Evolutionary conservation across 2,797 vertebrate species (phyloP).

Genomic region (Ispidina picta): DNA sequence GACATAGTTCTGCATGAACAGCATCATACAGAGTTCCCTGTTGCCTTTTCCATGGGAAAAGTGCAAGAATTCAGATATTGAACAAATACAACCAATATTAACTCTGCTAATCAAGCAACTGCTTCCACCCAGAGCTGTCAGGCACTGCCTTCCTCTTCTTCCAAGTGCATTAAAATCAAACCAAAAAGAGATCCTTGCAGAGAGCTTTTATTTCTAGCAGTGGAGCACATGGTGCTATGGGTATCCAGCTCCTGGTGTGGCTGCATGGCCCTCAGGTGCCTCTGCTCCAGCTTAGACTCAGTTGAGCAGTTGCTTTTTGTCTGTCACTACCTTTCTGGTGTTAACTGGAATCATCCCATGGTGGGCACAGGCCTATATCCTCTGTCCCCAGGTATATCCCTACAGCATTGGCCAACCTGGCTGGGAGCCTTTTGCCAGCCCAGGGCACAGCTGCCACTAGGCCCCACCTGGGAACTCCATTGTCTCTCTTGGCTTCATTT

Average conservation of each 20-base stretch:
- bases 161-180: background rate
- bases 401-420: background rate
- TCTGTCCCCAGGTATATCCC: background rate
- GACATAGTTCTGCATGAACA: background rate
- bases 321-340: background rate
- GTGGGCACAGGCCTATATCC: background rate
- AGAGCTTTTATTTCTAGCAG: background rate
- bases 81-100: slow-evolving; percentile 1
- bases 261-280: fast-evolving
- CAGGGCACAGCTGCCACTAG: background rate
- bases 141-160: background rate
- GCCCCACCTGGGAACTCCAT: background rate
- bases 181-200: background rate
- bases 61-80: background rate
- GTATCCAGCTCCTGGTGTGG: background rate
- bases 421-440: background rate
- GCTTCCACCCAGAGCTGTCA: background rate
- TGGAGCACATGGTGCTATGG: background rate
- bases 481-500: background rate
- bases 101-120: background rate
- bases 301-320: fast-evolving
- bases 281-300: background rate
- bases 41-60: background rate
- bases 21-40: background rate
- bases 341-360: background rate